These are phyloP conservation scores for Lepidotrigona ventralis DNA, from an alignment of 1,140 invertebrate genomes.

Conservation along the genomic window DNA sequence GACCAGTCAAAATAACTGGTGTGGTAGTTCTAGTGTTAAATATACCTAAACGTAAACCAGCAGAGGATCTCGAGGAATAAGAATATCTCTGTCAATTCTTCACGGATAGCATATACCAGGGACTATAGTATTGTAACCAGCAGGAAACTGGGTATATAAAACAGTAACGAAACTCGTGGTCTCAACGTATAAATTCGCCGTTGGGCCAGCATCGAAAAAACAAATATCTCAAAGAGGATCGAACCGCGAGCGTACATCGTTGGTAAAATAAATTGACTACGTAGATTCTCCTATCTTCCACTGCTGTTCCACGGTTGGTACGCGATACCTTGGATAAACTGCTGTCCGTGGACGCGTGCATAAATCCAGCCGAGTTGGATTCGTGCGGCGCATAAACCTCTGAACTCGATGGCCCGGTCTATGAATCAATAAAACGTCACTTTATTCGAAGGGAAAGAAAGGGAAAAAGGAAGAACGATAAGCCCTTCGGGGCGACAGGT, in stretches of 20 bases:
- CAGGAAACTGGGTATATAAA: not conserved
- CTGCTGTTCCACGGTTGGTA: no score
- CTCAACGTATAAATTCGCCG: not conserved
- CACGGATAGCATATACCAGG: not conserved
- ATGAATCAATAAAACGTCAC: slow-evolving; percentile 29
- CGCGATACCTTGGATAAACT: not conserved
- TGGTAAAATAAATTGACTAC: not conserved
- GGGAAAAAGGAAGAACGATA: not conserved
- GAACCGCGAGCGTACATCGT: not conserved
- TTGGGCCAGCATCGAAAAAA: not conserved
- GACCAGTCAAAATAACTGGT: no score
- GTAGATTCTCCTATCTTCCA: not conserved
- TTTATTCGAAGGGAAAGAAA: not conserved
- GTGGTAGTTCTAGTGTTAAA: no score
- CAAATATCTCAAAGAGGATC: not conserved
- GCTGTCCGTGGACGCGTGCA: no score
- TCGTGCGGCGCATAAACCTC: not conserved
- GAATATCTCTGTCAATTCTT: not conserved
- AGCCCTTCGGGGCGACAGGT: slow-evolving; percentile 11
- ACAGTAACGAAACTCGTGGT: not conserved
- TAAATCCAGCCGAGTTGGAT: not conserved
- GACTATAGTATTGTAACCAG: no score
- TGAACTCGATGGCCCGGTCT: not conserved
- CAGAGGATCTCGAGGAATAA: not conserved
- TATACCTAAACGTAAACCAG: not conserved